A percentile compares a stretch with the other conserved stretches of the same genome.
phyloP scores from a whole-genome alignment of 2,888 invertebrate genomes.

The Cephus rjabovi region DNA sequence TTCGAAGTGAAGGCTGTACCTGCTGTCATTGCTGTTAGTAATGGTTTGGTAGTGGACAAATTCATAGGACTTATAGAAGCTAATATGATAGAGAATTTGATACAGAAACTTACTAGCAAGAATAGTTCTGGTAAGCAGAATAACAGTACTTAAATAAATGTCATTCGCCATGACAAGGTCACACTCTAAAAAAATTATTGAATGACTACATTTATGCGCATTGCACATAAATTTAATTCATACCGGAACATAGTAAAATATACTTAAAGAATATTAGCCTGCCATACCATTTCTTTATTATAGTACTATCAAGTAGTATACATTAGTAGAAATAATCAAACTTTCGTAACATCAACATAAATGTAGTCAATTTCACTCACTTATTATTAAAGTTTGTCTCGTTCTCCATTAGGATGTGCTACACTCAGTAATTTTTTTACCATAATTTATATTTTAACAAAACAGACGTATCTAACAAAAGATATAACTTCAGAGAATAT shows the following conservation, averaged over 20 bases:
- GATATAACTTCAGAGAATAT: background rate
- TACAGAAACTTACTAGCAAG: conserved; percentile 69
- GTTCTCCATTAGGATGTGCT: background rate
- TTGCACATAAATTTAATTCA: conserved; percentile 9
- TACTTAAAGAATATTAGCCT: background rate
- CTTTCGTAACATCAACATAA: background rate
- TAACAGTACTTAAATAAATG: conserved; percentile 13
- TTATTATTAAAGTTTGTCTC: background rate
- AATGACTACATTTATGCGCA: conserved; percentile 8
- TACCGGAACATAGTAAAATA: background rate
- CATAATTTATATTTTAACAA: background rate
- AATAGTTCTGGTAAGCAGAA: conserved; percentile 1
- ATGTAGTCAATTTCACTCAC: background rate
- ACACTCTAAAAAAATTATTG: background rate
- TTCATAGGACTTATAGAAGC: conserved; percentile 89
- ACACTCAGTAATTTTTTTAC: background rate
- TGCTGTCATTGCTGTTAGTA: conserved; percentile 83
- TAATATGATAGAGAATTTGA: conserved; percentile 82
- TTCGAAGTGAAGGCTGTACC: conserved; percentile 88
- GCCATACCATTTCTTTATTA: background rate
- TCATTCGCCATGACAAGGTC: background rate
- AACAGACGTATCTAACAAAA: background rate
- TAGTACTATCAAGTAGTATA: background rate
- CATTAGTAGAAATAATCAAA: background rate
- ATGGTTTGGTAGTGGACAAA: conserved; percentile 87